These are phyloP conservation scores for Thumatha senex DNA, from an alignment of 2,888 invertebrate genomes.

Conservation along the genomic window DNA sequence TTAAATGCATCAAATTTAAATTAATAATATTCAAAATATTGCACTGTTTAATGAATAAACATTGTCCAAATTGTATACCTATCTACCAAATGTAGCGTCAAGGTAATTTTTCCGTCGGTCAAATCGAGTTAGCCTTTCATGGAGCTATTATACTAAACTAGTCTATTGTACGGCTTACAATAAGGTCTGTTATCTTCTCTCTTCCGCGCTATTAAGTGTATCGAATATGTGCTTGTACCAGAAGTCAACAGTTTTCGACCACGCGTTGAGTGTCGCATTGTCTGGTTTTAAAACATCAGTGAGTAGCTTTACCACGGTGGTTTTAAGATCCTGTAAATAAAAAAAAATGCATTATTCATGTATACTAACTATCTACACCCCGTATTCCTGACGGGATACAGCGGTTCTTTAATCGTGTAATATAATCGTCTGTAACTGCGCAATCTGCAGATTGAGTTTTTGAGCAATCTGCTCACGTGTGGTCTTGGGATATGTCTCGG, in stretches of 20 bases:
- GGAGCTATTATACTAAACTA: constrained; percentile 32
- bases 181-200: constrained; percentile 45
- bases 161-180: constrained; percentile 31
- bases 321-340: constrained; percentile 64
- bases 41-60: not conserved
- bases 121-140: constrained; percentile 30
- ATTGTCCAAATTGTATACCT: not conserved
- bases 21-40: too few relatives aligned
- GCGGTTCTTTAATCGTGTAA: too few relatives aligned
- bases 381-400: not conserved
- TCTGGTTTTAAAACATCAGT: constrained; percentile 70
- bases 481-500: too few relatives aligned
- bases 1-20: too few relatives aligned
- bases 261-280: constrained; percentile 61
- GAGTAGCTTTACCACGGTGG: constrained; percentile 73
- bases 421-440: too few relatives aligned
- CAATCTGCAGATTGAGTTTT: too few relatives aligned
- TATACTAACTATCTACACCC: not conserved
- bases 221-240: constrained; percentile 75
- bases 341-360: not conserved
- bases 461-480: too few relatives aligned
- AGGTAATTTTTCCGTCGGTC: constrained; percentile 20
- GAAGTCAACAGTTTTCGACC: constrained; percentile 75
- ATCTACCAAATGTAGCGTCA: constrained; percentile 12
- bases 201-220: constrained; percentile 45